Base-by-base conservation (phyloP, 2,888 invertebrate genomes). In the Andrena dorsata region DNA sequence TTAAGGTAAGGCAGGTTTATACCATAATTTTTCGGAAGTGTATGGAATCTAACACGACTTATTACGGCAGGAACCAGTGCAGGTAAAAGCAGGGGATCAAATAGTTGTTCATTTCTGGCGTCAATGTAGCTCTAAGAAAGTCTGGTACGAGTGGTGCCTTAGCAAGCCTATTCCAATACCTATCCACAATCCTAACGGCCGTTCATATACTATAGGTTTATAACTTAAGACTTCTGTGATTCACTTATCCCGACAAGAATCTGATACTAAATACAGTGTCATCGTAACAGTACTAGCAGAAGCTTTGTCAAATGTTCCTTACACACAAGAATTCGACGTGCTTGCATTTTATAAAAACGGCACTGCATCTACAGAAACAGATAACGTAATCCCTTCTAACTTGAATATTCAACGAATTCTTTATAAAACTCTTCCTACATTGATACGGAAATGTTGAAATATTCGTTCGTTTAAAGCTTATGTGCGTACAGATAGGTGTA, bases 61-160 rank as follows among this genome's bases (percentile, higher is more conserved):
- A 56, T 73, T 58, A 60, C 49, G 3, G 20, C 94, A 97, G 97
- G 96, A 96, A 70, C 98, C 98, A 0, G 91, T 98, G 68, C 95
- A 96, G 80, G 94, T 99, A 0, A 95, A 95, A 73, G 95, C 95
- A 76, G 97, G 96, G 1, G 96, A 97, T 76, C 94, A 94, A 64
- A 95, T 99, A 41, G 96, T 96, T 79, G 96, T 98, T 1, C 96
- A 97, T 84, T 98, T 99, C 91, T 99, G 99, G 98, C 95, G 99
- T 41, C 96, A 97, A 83, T 96, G 96, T 71, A 96, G 96, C 83
- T 93, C 95, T 2, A 96, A 97, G 83, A 97, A 97, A 92, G 98
- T 99, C 10, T 99, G 99, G 99, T 99, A 99, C 91, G 99, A 99
- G 94, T 99, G 99, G 99, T 96, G 97, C 88, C 95, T 97, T 20